Evolutionary conservation across 1,140 invertebrate genomes (phyloP).

Genomic region (Lordiphosa clarofinis): DNA sequence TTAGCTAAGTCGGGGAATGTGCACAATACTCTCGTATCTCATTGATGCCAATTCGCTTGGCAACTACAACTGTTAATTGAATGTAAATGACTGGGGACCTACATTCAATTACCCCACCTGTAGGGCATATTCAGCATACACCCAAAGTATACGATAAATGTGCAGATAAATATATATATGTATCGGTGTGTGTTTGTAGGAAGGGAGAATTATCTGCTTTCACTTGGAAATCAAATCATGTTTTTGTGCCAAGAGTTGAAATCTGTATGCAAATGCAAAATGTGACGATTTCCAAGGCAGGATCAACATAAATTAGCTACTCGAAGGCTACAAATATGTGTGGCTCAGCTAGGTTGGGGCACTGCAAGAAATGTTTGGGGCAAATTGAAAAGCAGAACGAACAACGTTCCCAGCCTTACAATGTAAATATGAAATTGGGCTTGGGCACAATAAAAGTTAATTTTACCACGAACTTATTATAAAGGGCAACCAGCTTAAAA

Average conservation of each 20-base stretch:
- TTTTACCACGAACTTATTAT: no score
- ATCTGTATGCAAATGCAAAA: constrained; percentile 32
- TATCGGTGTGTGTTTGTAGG: neutral
- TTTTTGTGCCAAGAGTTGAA: constrained; percentile 34
- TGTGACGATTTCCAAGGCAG: constrained; percentile 15
- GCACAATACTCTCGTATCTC: constrained; percentile 25
- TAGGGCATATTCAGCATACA: constrained; percentile 6
- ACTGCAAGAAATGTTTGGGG: constrained; percentile 5
- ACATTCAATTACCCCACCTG: constrained; percentile 69
- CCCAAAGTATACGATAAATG: constrained; percentile 14
- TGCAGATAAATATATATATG: neutral
- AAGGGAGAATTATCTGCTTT: constrained; percentile 32
- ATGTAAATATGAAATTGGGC: no score
- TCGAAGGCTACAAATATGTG: neutral
- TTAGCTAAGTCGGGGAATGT: constrained; percentile 11
- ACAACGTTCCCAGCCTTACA: no score
- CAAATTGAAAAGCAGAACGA: no score
- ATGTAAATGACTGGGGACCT: constrained; percentile 62
- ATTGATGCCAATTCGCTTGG: constrained; percentile 33
- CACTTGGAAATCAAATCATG: constrained; percentile 40
- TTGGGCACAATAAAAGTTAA: no score
- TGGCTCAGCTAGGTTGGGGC: neutral
- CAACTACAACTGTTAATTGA: constrained; percentile 69
- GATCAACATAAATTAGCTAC: constrained; percentile 39
- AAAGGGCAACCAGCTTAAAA: no score